phyloP scores from a whole-genome alignment of 2,888 invertebrate genomes.

The Ethmia dodecea region DNA sequence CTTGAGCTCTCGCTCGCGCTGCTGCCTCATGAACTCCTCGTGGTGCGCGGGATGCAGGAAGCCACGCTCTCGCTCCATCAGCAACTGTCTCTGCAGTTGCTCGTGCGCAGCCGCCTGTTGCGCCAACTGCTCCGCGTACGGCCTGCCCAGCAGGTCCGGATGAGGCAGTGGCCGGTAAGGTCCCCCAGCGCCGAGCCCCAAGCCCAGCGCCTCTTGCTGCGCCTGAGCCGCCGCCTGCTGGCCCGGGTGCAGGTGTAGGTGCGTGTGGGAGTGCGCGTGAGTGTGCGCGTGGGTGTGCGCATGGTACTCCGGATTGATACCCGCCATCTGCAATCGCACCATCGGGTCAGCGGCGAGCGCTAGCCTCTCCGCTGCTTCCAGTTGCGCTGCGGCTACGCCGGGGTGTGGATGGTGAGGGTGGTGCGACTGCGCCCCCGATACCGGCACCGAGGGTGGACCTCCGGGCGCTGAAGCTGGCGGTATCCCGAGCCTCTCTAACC shows the following conservation, averaged over 20 bases:
- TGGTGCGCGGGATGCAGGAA: conserved; percentile 77
- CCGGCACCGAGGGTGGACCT: conserved; percentile 63
- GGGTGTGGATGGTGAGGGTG: conserved; percentile 77
- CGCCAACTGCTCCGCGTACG: conserved; percentile 89
- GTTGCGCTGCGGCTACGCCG: conserved; percentile 77
- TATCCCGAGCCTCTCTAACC: conserved; percentile 89
- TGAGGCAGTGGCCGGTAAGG: conserved; percentile 83
- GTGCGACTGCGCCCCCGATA: conserved; percentile 74
- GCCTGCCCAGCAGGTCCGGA: conserved; percentile 87
- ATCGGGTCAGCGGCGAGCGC: conserved; percentile 94
- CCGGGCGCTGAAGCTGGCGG: conserved; percentile 78
- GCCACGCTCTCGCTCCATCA: conserved; percentile 88
- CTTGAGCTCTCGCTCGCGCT: conserved; percentile 90
- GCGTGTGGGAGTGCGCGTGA: conserved; percentile 93
- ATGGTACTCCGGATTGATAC: conserved; percentile 92
- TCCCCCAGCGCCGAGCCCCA: conserved; percentile 61
- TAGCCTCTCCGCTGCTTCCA: conserved; percentile 86
- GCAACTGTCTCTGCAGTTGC: conserved; percentile 89
- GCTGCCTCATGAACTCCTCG: conserved; percentile 82
- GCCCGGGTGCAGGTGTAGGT: conserved; percentile 88
- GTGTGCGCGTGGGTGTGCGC: conserved; percentile 95
- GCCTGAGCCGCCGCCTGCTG: conserved; percentile 80
- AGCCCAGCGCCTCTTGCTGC: conserved; percentile 81
- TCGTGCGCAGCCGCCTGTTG: conserved; percentile 90
- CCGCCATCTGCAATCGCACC: conserved; percentile 95